phyloP scores from a whole-genome alignment of 2,888 invertebrate genomes.

The Erebia aethiops region DNA sequence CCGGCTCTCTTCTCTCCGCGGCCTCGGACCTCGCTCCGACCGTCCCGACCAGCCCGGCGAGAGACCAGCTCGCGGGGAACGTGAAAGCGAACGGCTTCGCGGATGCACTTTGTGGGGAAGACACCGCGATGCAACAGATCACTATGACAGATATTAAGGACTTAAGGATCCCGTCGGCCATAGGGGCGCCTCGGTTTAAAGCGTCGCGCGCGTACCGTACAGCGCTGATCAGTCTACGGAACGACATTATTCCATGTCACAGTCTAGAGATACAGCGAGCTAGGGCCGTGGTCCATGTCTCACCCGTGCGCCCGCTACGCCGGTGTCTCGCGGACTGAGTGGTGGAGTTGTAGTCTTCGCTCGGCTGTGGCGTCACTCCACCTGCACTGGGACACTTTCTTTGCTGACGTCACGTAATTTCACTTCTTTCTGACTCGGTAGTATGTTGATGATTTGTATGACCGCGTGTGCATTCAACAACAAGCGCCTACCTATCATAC shows the following conservation, averaged over 20 bases:
- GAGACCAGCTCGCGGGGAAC: constrained; percentile 76
- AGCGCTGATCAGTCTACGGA: constrained; percentile 69
- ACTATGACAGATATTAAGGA: constrained; percentile 70
- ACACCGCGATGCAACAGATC: constrained; percentile 72
- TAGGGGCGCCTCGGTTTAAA: constrained; percentile 65
- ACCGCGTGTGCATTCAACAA: too few species aligned
- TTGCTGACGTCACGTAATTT: constrained; percentile 55
- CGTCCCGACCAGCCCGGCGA: constrained; percentile 71
- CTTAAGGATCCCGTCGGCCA: constrained; percentile 71
- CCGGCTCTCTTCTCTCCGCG: constrained; percentile 61
- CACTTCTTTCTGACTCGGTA: constrained; percentile 40
- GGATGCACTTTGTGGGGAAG: constrained; percentile 72
- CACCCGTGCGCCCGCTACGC: constrained; percentile 55
- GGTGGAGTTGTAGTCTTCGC: background rate
- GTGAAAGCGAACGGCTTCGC: constrained; percentile 77
- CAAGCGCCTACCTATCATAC: too few species aligned
- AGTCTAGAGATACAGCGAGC: constrained; percentile 31
- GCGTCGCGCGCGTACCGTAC: constrained; percentile 71
- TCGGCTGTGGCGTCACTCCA: background rate
- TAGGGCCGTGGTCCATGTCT: constrained; percentile 47
- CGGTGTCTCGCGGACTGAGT: constrained; percentile 52
- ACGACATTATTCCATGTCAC: constrained; percentile 59
- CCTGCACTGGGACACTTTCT: constrained; percentile 49
- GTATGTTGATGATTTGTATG: background rate
- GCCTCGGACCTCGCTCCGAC: constrained; percentile 67